Evolutionary conservation across 2,888 invertebrate species (phyloP), one percentile per base, ranked within the genome.

Genomic region (Melanostoma mellinum): DNA sequence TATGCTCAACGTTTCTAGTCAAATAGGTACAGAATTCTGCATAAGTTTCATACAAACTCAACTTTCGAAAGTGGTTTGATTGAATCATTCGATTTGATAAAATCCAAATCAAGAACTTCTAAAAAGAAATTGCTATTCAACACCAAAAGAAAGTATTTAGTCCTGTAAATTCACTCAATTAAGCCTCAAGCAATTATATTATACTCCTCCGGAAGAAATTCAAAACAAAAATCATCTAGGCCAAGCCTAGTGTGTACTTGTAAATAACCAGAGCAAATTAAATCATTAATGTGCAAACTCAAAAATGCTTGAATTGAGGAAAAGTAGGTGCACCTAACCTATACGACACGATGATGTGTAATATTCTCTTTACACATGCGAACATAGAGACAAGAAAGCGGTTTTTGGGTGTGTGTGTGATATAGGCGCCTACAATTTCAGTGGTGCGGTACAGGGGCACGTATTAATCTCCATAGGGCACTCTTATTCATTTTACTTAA

Each of bases 251-350:
- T 56, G 10, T 35, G 38, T 44, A 30, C 78, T 78, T 46, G 63
- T 48, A 56, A 73, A 53, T 20, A 82, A 73, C 73, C 73, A 65
- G 73, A 74, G 65, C 78, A 69, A 82, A 82, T 82, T 82, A 82
- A 78, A 74, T 65, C 82, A 82, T 73, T 82, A 78, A 78, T 69
- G 38, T 82, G 82, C 68, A 68, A 78, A 82, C 82, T 82, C 65
- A 50, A 78, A 73, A 78, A 78, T 73, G 74, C 78, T 82, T 74
- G 46, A 82, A 73, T 73, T 63, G 36, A 65, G 53, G 56, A 46
- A 61, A 38, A 56, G 44, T 48, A 33, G 36, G 44, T 52, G 38
- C 33, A 30, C 35, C 36, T 10, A 40, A 50, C 50, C 38, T n/a
- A 50, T 40, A 42, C n/a, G 5, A n/a, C 6, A 20, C 9, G 20